These are phyloP conservation scores for Palythoa grandis DNA, from an alignment of 92 coral and sea anemone genomes.

Conservation along the genomic window DNA sequence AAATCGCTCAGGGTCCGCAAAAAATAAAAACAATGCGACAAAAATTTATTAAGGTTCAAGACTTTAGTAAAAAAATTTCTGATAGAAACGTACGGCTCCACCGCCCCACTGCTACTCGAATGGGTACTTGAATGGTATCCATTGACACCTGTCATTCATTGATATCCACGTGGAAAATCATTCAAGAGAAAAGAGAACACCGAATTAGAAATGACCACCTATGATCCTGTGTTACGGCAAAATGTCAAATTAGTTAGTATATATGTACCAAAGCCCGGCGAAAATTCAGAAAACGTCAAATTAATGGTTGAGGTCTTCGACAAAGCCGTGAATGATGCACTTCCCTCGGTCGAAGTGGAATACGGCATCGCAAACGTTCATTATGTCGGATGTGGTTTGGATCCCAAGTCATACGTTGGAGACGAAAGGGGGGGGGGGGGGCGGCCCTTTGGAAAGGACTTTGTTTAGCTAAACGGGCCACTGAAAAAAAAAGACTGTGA, in stretches of 20 bases:
- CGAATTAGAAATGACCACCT: too few relatives aligned
- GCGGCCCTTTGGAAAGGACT: conserved; percentile 61
- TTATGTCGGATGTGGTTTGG: conserved; percentile 43
- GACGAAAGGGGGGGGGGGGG: conserved; percentile 83
- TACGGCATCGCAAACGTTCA: conserved; percentile 16
- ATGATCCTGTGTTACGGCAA: not conserved
- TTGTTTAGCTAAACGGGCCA: conserved; percentile 52
- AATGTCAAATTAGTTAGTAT: conserved; percentile 23
- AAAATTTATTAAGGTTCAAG: too few relatives aligned
- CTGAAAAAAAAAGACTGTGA: conserved; percentile 46
- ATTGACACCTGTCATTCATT: conserved; percentile 3
- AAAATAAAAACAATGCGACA: too few relatives aligned
- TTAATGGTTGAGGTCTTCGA: conserved; percentile 44
- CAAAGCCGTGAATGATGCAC: conserved; percentile 52
- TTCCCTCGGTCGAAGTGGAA: conserved; percentile 61
- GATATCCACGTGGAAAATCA: not conserved
- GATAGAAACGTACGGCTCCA: conserved; percentile 2
- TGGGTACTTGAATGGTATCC: not conserved
- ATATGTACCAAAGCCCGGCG: conserved; percentile 49
- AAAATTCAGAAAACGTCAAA: conserved; percentile 50
- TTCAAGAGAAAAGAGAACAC: not conserved
- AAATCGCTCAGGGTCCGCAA: too few relatives aligned
- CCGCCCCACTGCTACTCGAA: not conserved
- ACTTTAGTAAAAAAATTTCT: not conserved
- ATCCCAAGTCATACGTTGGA: conserved; percentile 60